A percentile compares a stretch with the other conserved stretches of the same genome.
These are phyloP conservation scores for Synergus umbraculus DNA, from an alignment of 2,888 invertebrate genomes.

Conservation along the genomic window DNA sequence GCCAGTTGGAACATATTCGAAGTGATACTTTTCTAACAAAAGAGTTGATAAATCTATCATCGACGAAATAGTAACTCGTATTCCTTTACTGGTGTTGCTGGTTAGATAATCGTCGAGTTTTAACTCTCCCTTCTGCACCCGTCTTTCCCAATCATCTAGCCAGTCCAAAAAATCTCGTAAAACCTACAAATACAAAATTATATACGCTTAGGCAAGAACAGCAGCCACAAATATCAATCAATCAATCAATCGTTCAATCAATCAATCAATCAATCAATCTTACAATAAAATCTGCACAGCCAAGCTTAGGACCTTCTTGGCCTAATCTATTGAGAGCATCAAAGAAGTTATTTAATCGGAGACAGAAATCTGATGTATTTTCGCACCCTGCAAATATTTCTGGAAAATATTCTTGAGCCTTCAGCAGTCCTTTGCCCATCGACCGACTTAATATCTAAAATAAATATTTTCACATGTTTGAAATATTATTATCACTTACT, in stretches of 20 bases:
- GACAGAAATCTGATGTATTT: not conserved
- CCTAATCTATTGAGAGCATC: conserved; percentile 22
- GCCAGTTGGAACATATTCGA: not conserved
- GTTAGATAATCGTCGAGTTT: not conserved
- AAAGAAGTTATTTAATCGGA: not conserved
- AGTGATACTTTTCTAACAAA: not conserved
- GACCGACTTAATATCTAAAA: not conserved
- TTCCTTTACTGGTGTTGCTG: not conserved
- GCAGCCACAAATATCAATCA: not conserved
- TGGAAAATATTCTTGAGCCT: not conserved
- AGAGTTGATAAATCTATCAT: not conserved
- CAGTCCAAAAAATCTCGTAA: not conserved
- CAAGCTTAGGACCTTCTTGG: conserved; percentile 6
- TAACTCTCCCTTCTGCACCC: not conserved
- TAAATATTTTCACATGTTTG: too few relatives aligned
- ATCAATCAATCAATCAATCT: not conserved
- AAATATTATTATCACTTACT: too few relatives aligned
- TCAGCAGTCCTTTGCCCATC: not conserved
- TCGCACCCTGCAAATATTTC: not conserved
- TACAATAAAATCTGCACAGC: conserved; percentile 12
- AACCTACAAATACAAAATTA: conserved; percentile 3
- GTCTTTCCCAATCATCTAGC: conserved; percentile 23
- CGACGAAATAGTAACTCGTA: not conserved
- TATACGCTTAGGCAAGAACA: not conserved
- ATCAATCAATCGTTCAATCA: not conserved